phyloP scores from a whole-genome alignment of 53 echinoderm and acorn worm species.

The Luidia sarsii region DNA sequence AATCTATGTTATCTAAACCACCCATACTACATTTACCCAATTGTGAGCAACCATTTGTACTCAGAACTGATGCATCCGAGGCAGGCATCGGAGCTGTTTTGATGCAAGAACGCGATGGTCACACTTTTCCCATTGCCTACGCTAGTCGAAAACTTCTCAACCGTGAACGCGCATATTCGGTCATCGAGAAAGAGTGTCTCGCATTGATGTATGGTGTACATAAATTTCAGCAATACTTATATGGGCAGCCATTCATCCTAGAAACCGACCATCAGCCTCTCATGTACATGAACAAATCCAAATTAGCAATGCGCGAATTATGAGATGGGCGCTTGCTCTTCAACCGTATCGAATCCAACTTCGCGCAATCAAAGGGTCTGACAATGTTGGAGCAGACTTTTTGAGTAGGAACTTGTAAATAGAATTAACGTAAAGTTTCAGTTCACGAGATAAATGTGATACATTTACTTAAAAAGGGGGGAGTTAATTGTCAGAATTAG shows the following conservation, averaged over 20 bases:
- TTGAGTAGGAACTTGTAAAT: slow-evolving; percentile 34
- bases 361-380: slow-evolving; percentile 52
- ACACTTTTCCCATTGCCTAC: slow-evolving; percentile 55
- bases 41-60: slow-evolving; percentile 43
- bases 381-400: slow-evolving; percentile 71
- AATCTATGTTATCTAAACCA: no score
- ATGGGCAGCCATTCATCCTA: slow-evolving; percentile 53
- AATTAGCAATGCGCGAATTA: slow-evolving; percentile 50
- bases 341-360: no score
- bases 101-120: slow-evolving; percentile 53
- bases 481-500: slow-evolving; percentile 12
- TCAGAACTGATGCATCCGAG: slow-evolving; percentile 57
- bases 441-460: slow-evolving; percentile 18
- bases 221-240: slow-evolving; percentile 59
- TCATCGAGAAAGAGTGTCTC: slow-evolving; percentile 62
- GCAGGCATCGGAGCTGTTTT: slow-evolving; percentile 62
- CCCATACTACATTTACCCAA: not conserved
- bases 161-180: slow-evolving; percentile 51
- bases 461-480: slow-evolving; percentile 26
- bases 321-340: no score
- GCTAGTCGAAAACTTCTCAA: slow-evolving; percentile 58
- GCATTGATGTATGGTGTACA: slow-evolving; percentile 63
- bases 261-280: slow-evolving; percentile 64
- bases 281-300: slow-evolving; percentile 37
- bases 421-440: not conserved